Evolutionary conservation across 2,888 invertebrate species (phyloP), one percentile per base, ranked within the genome.

Genomic region (Pomacea canaliculata): DNA sequence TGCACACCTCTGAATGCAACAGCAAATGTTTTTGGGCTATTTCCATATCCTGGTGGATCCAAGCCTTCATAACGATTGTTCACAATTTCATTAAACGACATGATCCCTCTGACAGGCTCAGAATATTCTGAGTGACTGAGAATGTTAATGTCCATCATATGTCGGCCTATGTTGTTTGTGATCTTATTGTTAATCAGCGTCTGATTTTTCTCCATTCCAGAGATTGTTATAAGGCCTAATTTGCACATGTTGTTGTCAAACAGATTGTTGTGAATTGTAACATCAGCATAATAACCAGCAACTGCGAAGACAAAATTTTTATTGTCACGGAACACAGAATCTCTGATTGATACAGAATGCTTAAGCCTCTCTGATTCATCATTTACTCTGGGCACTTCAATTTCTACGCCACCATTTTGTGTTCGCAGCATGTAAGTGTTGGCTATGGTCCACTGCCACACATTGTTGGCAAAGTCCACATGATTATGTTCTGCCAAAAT

Each of bases 201-300:
- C 91, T 99, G 93, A 85, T 95, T 95, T 91, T 99, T 99, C 90
- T 99, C 99, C 97, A 99, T 99, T 13, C 99, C 99, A 19, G 85
- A 77, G 19, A 90, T 92, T 92, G 84, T 94, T 51, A 86, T 80
- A 71, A 86, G 85, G 1, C 90, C 90, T 59, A 78, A 74, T 16
- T 81, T 94, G 85, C 99, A 99, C 60, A 92, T 92, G 88, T 99
- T 99, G 77, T 95, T 94, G 1, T 94, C 93, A 88, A 98, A 98
- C 10, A 93, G 92, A 89, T 97, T 98, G 76, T 94, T 94, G 0
- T 96, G 95, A 59, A 99, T 94, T 86, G 97, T 97, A 0, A 98
- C 94, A 79, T 94, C 94, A 0, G 97, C 95, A 90, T 96, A 99
- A 91, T 99, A 99, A 0, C 99, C 99, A 82, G 95, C 95, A n/a